Base-by-base conservation (phyloP, 2,797 vertebrate genomes). In the Esox masquinongy region DNA sequence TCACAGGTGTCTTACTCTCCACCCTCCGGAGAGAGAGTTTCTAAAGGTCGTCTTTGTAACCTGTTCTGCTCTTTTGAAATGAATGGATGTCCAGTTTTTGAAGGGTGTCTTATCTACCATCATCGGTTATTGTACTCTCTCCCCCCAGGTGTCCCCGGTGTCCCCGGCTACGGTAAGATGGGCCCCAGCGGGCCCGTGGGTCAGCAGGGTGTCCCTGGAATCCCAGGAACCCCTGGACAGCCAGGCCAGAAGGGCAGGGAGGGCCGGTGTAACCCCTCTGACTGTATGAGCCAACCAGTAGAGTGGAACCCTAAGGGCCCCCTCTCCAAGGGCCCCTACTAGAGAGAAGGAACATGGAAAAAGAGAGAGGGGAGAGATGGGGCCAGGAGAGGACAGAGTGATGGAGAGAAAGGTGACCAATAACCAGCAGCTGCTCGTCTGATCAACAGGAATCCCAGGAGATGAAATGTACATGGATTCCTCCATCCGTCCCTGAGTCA, bases 131-230 rank as follows among this genome's bases (percentile, higher is more conserved):
- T 24, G 47, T 63, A 34, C 68, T 9, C 61, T 72, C 2, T 70
- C 71, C 2, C 74, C 64, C 19, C 81, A 99, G 98, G 98, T 86
- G 81, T 96, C 51, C 97, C 97, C 17, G 98, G 97, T 0, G 90
- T 95, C 43, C 96, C 93, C 4, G 97, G 97, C 50, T 99, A 99
- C 0, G 95, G 98, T 64, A 99, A 99, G 88, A 95, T 96, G 87
- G 98, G 97, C 0, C 88, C 96, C 11, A 94, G 97, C 0, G 98
- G 98, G 43, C 79, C 97, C 0, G 95, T 96, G 81, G 98, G 98
- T 34, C 97, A 98, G 77, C 98, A 99, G 88, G 98, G 98, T 16
- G 96, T 98, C 75, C 97, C 98, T 0, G 98, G 98, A 0, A 89
- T 99, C 69, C 95, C 97, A 0, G 98, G 97, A 0, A 85, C 95